These are phyloP conservation scores for Actinopyga echinites DNA, from an alignment of 53 echinoderm and acorn worm species.

Conservation along the genomic window DNA sequence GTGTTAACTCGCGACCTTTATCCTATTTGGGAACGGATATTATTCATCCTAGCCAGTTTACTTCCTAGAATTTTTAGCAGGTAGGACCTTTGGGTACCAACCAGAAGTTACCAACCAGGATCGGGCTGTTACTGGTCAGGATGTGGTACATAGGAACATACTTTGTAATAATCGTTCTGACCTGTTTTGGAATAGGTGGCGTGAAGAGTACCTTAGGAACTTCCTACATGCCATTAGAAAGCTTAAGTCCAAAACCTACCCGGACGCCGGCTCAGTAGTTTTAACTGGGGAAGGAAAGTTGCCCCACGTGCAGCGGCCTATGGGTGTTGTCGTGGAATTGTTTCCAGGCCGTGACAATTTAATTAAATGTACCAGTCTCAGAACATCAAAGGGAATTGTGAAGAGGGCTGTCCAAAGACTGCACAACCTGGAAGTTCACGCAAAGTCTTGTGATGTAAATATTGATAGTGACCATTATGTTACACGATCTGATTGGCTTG, in stretches of 20 bases:
- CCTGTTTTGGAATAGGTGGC: too few relatives aligned
- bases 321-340: slow-evolving; percentile 3
- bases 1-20: too few relatives aligned
- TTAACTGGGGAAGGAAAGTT: not conserved
- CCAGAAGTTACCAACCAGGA: too few relatives aligned
- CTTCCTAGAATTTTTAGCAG: too few relatives aligned
- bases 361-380: not conserved
- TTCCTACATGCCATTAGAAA: not conserved
- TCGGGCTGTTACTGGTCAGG: too few relatives aligned
- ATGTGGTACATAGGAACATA: too few relatives aligned
- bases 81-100: too few relatives aligned
- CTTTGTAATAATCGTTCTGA: too few relatives aligned
- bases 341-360: not conserved
- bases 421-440: not conserved
- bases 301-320: slow-evolving; percentile 15
- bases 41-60: not conserved
- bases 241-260: not conserved
- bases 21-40: not conserved
- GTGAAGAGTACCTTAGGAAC: not conserved
- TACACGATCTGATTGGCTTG: too few relatives aligned
- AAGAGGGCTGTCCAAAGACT: not conserved
- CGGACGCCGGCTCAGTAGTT: slow-evolving; percentile 1
- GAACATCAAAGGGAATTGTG: not conserved
- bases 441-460: too few relatives aligned
- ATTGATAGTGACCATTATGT: too few relatives aligned